Evolutionary conservation across 2,797 vertebrate genomes (phyloP).

Genomic region (Paratrypauchen microcephalus): DNA sequence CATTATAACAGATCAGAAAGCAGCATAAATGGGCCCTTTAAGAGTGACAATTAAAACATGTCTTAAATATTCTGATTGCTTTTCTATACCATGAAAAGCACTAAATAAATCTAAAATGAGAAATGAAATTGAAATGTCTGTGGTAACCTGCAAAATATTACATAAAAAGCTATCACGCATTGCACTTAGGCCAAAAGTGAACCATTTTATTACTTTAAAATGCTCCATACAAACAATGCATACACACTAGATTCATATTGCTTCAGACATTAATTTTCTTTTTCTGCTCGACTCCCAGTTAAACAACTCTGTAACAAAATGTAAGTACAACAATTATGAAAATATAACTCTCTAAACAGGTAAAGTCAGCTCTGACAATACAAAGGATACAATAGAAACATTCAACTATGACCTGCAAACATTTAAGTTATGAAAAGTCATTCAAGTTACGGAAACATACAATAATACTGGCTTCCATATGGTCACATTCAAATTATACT

Average conservation of each 20-base stretch:
- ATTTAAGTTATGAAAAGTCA: constrained; percentile 95
- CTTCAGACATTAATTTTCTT: constrained; percentile 87
- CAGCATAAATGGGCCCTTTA: too few species aligned
- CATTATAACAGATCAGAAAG: too few species aligned
- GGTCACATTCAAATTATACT: constrained; percentile 89
- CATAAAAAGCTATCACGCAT: constrained; percentile 23
- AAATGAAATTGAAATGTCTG: background rate
- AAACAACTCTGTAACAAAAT: constrained; percentile 99
- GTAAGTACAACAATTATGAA: constrained; percentile 99
- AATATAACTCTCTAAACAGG: constrained; percentile 99
- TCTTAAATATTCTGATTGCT: background rate
- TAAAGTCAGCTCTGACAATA: constrained; percentile 93
- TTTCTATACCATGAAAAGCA: constrained; percentile 1
- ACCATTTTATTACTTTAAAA: constrained; percentile 85
- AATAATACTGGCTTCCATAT: constrained; percentile 89
- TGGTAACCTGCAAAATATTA: constrained; percentile 1
- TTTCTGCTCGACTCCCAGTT: constrained; percentile 80
- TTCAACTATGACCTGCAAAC: constrained; percentile 98
- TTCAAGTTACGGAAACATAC: constrained; percentile 95
- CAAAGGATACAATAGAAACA: constrained; percentile 99
- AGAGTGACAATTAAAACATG: too few species aligned
- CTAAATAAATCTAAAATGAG: constrained; percentile 17
- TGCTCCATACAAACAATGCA: constrained; percentile 98
- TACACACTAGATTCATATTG: constrained; percentile 96
- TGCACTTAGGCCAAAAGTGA: constrained; percentile 74